Evolutionary conservation across 2,888 invertebrate genomes (phyloP), one percentile per base, ranked within the genome.

Genomic region (Andrena marginata): DNA sequence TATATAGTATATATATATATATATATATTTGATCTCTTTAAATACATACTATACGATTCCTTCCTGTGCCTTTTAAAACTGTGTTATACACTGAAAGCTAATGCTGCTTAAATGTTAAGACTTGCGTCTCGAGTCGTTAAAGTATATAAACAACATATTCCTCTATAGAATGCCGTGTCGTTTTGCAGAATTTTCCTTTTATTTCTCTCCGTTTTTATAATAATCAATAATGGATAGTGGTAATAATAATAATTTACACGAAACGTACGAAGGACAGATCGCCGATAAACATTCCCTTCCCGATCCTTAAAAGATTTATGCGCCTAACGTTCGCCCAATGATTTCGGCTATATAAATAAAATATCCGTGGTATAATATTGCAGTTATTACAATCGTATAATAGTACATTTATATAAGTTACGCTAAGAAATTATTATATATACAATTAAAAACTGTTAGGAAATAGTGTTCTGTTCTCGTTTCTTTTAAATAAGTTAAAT

Each of bases 391-490:
- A 92, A 91, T 90, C 86, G 90, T 90, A 87, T 91, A 86, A 84
- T 88, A 89, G 85, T 92, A 92, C 88, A 91, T 89, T 90, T 89
- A 89, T 89, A 89, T 90, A 90, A 91, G 90, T 90, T 92, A 91
- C 76, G 88, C 92, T 92, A 91, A 91, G 90, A 93, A 92, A 92
- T 93, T 91, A 93, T 92, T 89, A 92, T 93, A 92, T 94, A 94
- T 93, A 94, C 92, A 94, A 94, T 93, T 90, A 93, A 92, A 92
- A 92, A 91, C 86, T 90, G 91, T 93, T 92, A 92, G 91, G 91
- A 93, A 92, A 91, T 90, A 88, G 56, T 56, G 20, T 70, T 68
- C 51, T 67, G 42, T 42, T 42, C 42, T 42, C 42, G 49, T 68
- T 78, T 90, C 85, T 85, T 88, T 92, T 91, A 92, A 93, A 92